Conservation (phyloP, 2,797 vertebrate genomes). For the Gymnocypris eckloni region DNA sequence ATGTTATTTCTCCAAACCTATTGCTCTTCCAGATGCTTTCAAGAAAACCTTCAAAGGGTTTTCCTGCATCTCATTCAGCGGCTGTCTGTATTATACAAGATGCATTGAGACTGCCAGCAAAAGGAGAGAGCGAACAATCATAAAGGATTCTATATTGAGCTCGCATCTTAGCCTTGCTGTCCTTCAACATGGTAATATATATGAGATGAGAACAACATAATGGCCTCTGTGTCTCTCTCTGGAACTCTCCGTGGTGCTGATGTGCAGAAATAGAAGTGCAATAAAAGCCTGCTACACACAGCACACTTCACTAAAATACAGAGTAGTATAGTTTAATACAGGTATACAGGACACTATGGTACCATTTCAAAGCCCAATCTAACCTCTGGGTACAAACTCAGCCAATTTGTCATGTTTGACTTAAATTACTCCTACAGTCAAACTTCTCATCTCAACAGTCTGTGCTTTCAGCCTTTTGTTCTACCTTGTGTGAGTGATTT, state of each 20-base stretch:
- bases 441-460: slow-evolving; percentile 44
- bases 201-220: slow-evolving; percentile 23
- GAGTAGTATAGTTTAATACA: neutral
- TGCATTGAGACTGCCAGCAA: neutral
- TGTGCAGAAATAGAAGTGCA: slow-evolving; percentile 13
- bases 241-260: slow-evolving; percentile 39
- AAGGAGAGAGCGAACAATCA: neutral
- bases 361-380: neutral
- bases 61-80: slow-evolving; percentile 4
- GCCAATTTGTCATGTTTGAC: slow-evolving; percentile 36
- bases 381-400: slow-evolving; percentile 18
- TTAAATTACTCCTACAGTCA: slow-evolving; percentile 37
- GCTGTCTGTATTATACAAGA: neutral
- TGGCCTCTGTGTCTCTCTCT: neutral
- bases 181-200: slow-evolving; percentile 29
- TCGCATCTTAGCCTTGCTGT: slow-evolving; percentile 13
- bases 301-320: neutral
- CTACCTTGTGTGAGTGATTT: slow-evolving; percentile 11
- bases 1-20: neutral
- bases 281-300: slow-evolving; percentile 25
- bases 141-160: slow-evolving; percentile 25
- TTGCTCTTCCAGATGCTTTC: neutral
- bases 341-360: neutral
- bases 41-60: neutral
- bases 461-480: slow-evolving; percentile 49